Percentiles rank a stretch among this genome's conserved stretches.
These are phyloP conservation scores for Brachionus paranguensis DNA, from an alignment of 1,140 invertebrate species.

Conservation along the genomic window DNA sequence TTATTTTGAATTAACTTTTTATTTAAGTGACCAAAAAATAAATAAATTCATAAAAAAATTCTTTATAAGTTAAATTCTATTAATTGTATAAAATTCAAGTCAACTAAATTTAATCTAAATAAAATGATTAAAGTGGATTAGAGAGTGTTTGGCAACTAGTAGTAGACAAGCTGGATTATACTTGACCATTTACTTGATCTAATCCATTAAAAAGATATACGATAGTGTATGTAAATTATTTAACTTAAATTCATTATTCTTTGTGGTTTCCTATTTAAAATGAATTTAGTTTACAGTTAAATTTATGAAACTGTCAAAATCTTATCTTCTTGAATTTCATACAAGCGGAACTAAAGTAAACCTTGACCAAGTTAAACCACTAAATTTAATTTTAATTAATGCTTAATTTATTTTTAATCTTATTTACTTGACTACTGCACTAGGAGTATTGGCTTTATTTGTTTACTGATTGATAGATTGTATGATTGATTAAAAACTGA, in stretches of 20 bases:
- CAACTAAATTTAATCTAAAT: not conserved
- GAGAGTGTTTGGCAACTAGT: not conserved
- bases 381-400: slow-evolving; percentile 24
- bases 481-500: slow-evolving; percentile 20
- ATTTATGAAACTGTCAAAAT: not conserved
- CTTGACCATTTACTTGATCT: not conserved
- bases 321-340: slow-evolving; percentile 6
- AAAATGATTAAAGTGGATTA: not conserved
- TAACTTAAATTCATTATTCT: not conserved
- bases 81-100: not conserved
- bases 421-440: not conserved
- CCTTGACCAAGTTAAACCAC: not conserved
- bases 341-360: not conserved
- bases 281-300: not conserved
- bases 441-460: not conserved
- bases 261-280: not conserved
- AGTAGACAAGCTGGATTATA: not conserved
- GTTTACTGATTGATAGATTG: not conserved
- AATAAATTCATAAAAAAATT: not conserved
- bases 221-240: not conserved
- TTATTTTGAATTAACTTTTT: not conserved
- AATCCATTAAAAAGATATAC: not conserved
- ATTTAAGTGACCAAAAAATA: no score
- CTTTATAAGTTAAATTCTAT: not conserved
- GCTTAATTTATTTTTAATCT: slow-evolving; percentile 32